Percentiles rank a stretch among this genome's conserved stretches.
These are phyloP conservation scores for Hybognathus amarus DNA, from an alignment of 2,797 vertebrate genomes.

Conservation along the genomic window DNA sequence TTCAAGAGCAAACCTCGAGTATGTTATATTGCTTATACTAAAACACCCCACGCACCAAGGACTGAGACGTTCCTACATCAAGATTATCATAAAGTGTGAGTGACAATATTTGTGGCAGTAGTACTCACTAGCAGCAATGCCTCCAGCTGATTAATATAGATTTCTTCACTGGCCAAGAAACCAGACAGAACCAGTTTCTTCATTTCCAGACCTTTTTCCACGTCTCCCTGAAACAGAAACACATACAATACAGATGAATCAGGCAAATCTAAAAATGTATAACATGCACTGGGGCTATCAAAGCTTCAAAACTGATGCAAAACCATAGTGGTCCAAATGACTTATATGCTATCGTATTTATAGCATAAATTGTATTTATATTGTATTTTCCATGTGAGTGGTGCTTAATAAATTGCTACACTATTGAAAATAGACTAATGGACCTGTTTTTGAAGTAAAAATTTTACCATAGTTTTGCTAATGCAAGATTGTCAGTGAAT, in stretches of 20 bases:
- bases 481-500: neutral
- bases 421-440: neutral
- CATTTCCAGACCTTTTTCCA: slow-evolving; percentile 96
- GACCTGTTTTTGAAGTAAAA: neutral
- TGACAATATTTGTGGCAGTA: neutral
- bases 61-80: neutral
- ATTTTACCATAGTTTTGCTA: too few relatives aligned
- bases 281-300: neutral
- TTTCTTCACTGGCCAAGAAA: slow-evolving; percentile 96
- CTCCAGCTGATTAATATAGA: slow-evolving; percentile 98
- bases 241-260: neutral
- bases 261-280: neutral
- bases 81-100: neutral
- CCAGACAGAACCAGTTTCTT: slow-evolving; percentile 95
- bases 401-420: neutral
- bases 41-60: neutral
- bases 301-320: neutral
- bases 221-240: slow-evolving; percentile 80
- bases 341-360: neutral
- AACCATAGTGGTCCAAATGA: neutral
- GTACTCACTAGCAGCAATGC: slow-evolving; percentile 89
- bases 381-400: neutral
- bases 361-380: too few relatives aligned
- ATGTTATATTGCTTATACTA: neutral
- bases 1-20: neutral